Evolutionary conservation across 2,113 vertebrate genomes (phyloP).

Genomic region (Pongo pygmaeus): DNA sequence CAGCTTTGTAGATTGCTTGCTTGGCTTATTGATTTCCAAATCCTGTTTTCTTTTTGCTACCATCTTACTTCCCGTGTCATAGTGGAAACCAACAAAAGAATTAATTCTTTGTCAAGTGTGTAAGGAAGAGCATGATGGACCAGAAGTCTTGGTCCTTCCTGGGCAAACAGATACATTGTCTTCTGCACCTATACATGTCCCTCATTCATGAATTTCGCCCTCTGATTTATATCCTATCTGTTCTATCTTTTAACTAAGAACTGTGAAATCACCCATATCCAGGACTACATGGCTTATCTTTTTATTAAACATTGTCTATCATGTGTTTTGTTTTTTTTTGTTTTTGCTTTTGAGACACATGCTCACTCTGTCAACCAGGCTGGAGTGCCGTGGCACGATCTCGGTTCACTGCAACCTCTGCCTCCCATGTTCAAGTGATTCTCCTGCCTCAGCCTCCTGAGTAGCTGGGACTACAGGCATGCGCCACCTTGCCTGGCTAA

Average conservation of each 20-base stretch:
- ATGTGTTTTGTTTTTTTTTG: neutral
- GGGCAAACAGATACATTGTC: neutral
- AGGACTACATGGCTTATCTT: neutral
- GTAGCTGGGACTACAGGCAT: too few relatives aligned
- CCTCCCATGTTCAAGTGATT: too few relatives aligned
- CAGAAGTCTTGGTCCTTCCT: neutral
- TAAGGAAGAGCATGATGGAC: neutral
- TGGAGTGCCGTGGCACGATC: too few relatives aligned
- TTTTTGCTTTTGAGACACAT: too few relatives aligned
- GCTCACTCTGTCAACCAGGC: too few relatives aligned
- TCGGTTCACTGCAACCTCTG: too few relatives aligned
- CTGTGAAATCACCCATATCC: neutral
- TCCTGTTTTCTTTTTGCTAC: neutral
- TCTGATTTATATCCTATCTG: neutral
- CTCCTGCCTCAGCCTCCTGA: too few relatives aligned
- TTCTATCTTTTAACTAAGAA: neutral
- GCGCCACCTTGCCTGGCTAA: too few relatives aligned
- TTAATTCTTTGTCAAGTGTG: neutral
- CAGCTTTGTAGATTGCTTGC: neutral
- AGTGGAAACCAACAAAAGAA: neutral
- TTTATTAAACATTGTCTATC: neutral
- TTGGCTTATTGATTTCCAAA: conserved; percentile 23
- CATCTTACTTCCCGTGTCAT: neutral
- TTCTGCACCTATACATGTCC: neutral
- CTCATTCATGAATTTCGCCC: neutral